Conservation (phyloP, 2,797 vertebrate genomes). For the Acipenser oxyrinchus region DNA sequence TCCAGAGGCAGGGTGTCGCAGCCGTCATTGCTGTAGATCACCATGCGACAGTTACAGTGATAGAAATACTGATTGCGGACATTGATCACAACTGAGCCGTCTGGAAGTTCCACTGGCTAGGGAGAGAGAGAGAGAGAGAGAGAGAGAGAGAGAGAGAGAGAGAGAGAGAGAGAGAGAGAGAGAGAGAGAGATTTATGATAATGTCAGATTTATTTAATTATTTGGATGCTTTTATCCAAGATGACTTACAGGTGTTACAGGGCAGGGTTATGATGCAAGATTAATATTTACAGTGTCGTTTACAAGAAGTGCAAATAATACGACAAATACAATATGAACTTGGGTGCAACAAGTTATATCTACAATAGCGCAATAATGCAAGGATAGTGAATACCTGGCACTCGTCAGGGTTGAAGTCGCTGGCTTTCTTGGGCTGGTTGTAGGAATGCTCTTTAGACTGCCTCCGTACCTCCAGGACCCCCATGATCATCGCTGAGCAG, state of each 20-base stretch:
- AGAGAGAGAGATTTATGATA: too few relatives aligned
- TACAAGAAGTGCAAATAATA: too few relatives aligned
- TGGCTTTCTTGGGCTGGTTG: constrained; percentile 55
- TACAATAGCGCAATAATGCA: background rate
- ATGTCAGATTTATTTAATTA: too few relatives aligned
- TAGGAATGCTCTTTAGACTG: constrained; percentile 69
- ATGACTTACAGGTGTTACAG: background rate
- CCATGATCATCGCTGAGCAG: constrained; percentile 82
- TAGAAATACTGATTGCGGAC: constrained; percentile 77
- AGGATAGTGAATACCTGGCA: constrained; percentile 68
- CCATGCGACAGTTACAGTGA: constrained; percentile 75
- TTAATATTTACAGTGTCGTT: too few relatives aligned
- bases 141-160: too few relatives aligned
- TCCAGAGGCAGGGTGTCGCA: constrained; percentile 63
- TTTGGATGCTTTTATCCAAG: too few relatives aligned
- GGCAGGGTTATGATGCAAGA: too few relatives aligned
- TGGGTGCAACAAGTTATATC: too few relatives aligned
- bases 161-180: too few relatives aligned
- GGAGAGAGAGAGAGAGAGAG: background rate
- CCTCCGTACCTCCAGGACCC: constrained; percentile 62
- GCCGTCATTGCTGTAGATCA: constrained; percentile 65
- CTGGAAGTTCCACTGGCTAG: constrained; percentile 70
- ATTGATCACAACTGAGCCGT: constrained; percentile 71
- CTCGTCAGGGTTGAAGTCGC: constrained; percentile 82
- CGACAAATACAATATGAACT: too few relatives aligned